Evolutionary conservation across 2,113 vertebrate species (phyloP).

Genomic region (Melanerpes formicivorus): DNA sequence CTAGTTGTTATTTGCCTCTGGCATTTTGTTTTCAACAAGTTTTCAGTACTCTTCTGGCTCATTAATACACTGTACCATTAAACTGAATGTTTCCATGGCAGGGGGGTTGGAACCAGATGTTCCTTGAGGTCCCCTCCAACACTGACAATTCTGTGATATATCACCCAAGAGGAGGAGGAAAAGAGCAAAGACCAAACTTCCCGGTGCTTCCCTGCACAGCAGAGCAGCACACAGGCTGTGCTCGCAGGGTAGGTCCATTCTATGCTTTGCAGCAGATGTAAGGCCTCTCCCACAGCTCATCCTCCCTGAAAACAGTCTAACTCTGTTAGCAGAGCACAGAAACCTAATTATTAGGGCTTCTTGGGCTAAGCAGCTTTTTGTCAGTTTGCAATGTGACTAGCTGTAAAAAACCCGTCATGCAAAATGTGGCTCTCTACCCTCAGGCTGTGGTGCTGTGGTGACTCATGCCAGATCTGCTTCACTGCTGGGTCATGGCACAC

Average conservation of each 20-base stretch:
- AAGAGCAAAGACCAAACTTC: background rate
- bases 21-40: too few species aligned
- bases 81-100: too few species aligned
- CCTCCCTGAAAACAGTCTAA: background rate
- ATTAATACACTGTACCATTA: too few species aligned
- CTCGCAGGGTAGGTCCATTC: background rate
- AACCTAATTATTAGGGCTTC: background rate
- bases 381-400: background rate
- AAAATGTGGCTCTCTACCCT: background rate
- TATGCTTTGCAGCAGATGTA: background rate
- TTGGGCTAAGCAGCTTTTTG: background rate
- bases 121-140: too few species aligned
- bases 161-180: background rate
- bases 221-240: background rate
- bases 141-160: too few species aligned
- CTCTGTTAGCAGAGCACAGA: conserved; percentile 26
- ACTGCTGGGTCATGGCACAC: background rate
- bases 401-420: background rate
- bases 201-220: rapidly evolving
- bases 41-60: too few species aligned
- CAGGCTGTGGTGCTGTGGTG: background rate
- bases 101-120: too few species aligned
- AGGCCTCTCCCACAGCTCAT: background rate
- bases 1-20: too few species aligned
- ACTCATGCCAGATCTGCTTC: background rate